phyloP scores from a whole-genome alignment of 2,113 vertebrate species.

The Kryptolebias marmoratus region DNA sequence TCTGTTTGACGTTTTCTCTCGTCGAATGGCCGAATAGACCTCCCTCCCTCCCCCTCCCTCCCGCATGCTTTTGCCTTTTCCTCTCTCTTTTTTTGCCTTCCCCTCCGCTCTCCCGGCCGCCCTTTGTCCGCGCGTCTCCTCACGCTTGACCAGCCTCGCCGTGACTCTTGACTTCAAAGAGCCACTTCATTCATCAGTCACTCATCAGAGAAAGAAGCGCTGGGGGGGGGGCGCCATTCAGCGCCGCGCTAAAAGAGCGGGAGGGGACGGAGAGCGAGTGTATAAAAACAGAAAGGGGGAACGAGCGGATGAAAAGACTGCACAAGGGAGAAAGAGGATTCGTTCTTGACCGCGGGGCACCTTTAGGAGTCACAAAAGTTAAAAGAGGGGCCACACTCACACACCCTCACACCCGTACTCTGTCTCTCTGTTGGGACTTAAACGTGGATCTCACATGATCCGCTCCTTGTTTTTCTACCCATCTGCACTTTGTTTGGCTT shows the following conservation, averaged over 20 bases:
- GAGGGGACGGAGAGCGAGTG: constrained; percentile 69
- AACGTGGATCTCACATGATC: constrained; percentile 25
- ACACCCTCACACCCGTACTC: constrained; percentile 39
- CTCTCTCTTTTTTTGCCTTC: constrained; percentile 36
- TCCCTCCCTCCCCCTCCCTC: constrained; percentile 21
- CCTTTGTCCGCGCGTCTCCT: constrained; percentile 75
- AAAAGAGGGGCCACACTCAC: constrained; percentile 19
- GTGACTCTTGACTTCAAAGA: constrained; percentile 83
- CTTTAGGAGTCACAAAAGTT: constrained; percentile 61
- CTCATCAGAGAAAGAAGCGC: constrained; percentile 62
- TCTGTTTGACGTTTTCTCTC: constrained; percentile 61
- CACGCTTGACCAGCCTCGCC: constrained; percentile 75
- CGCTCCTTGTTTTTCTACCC: constrained; percentile 19
- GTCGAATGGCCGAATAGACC: constrained; percentile 38
- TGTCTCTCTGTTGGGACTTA: constrained; percentile 21
- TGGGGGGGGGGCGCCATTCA: constrained; percentile 70
- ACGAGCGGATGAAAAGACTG: constrained; percentile 68
- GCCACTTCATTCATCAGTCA: constrained; percentile 80
- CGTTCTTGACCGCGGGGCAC: constrained; percentile 72
- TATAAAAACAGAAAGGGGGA: constrained; percentile 64
- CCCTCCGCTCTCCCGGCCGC: constrained; percentile 31
- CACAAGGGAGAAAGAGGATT: constrained; percentile 67
- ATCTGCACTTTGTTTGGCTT: constrained; percentile 13
- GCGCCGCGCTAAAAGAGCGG: constrained; percentile 67
- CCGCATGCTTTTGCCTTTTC: constrained; percentile 19